phyloP scores from a whole-genome alignment of 2,888 invertebrate species.

The Dicranocentrus wangi region DNA sequence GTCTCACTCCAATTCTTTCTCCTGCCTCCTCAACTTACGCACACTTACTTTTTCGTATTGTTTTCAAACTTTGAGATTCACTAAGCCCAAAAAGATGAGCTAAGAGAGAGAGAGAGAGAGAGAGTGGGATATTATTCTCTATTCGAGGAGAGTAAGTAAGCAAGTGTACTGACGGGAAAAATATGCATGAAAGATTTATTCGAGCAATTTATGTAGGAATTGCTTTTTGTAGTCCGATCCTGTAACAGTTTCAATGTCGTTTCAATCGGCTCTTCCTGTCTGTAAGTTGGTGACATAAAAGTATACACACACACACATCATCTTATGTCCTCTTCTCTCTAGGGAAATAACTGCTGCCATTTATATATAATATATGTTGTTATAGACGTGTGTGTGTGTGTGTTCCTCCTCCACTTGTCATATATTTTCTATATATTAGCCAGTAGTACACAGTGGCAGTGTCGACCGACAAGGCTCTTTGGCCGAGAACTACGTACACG shows the following conservation, averaged over 20 bases:
- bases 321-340: not conserved
- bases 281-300: conserved; percentile 43
- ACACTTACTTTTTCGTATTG: conserved; percentile 16
- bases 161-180: conserved; percentile 39
- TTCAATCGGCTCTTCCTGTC: conserved; percentile 73
- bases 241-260: conserved; percentile 73
- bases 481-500: conserved; percentile 31
- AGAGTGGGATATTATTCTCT: too few relatives aligned
- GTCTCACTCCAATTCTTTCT: conserved; percentile 1
- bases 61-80: not conserved
- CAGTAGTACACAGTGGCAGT: too few relatives aligned
- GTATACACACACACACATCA: conserved; percentile 7
- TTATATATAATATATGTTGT: too few relatives aligned
- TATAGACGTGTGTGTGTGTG: not conserved
- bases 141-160: too few relatives aligned
- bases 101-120: too few relatives aligned
- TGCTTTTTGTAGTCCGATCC: conserved; percentile 62
- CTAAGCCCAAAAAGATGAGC: too few relatives aligned
- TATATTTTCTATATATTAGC: too few relatives aligned
- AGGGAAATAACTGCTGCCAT: conserved; percentile 15
- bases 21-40: not conserved
- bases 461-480: conserved; percentile 38
- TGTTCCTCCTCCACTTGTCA: not conserved
- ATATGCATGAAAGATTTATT: conserved; percentile 57
- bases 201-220: conserved; percentile 55